phyloP scores from a whole-genome alignment of 2,797 vertebrate species.

The Atherinosoma microstoma region DNA sequence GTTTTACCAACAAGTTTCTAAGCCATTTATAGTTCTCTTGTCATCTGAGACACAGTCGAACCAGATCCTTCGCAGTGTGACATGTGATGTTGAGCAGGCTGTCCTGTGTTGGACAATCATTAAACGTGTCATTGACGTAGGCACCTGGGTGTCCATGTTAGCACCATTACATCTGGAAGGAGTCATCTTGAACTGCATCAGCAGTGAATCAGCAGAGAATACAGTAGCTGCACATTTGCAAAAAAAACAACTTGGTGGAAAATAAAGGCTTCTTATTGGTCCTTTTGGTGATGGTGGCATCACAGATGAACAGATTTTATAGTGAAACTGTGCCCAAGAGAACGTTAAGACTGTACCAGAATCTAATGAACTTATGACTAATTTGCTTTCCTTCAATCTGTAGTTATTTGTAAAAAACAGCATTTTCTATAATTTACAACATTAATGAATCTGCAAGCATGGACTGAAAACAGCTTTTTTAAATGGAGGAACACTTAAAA shows the following conservation, averaged over 20 bases:
- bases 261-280: not conserved
- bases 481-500: constrained; percentile 14
- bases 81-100: constrained; percentile 6
- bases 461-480: not conserved
- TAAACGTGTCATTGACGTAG: constrained; percentile 14
- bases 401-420: not conserved
- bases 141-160: constrained; percentile 29
- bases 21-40: not conserved
- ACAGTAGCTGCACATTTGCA: constrained; percentile 24
- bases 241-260: not conserved
- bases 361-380: not conserved
- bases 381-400: constrained; percentile 3
- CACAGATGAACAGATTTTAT: not conserved
- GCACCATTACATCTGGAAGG: constrained; percentile 44
- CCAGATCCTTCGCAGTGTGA: not conserved
- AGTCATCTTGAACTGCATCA: constrained; percentile 36
- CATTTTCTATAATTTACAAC: constrained; percentile 5
- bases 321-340: not conserved
- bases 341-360: not conserved
- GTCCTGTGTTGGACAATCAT: constrained; percentile 17
- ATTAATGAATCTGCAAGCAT: not conserved
- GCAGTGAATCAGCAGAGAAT: constrained; percentile 35
- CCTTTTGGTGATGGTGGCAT: not conserved
- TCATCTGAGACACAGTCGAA: not conserved
- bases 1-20: not conserved